Conservation (phyloP, 2,888 invertebrate genomes). For the Leptothorax acervorum region DNA sequence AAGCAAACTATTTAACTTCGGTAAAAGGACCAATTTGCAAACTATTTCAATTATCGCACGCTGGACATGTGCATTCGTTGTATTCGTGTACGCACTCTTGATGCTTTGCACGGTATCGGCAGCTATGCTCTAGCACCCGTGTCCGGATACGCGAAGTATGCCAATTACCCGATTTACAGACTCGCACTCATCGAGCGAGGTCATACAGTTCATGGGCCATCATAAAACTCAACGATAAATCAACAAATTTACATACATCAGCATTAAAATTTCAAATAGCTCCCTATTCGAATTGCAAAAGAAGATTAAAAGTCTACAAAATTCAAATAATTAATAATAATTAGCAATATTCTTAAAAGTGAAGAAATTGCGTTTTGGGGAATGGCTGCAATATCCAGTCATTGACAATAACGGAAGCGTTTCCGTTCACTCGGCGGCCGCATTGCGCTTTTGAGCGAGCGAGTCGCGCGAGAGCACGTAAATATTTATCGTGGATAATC, state of each 20-base stretch:
- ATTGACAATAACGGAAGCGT: conserved; percentile 7
- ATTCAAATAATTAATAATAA: not conserved
- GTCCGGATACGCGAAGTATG: conserved; percentile 25
- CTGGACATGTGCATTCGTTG: not conserved
- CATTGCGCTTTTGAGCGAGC: conserved; percentile 66
- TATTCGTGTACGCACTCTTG: not conserved
- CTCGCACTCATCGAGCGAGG: not conserved
- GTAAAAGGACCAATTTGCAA: conserved; percentile 12
- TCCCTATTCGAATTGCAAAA: not conserved
- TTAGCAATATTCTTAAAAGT: not conserved
- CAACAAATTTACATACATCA: not conserved
- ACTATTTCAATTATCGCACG: conserved; percentile 36
- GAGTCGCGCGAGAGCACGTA: conserved; percentile 57
- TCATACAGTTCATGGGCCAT: no score
- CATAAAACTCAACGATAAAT: not conserved
- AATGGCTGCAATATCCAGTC: not conserved
- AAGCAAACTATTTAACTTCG: not conserved
- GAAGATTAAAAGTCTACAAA: not conserved
- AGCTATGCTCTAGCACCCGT: not conserved
- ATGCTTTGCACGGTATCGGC: not conserved
- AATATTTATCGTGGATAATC: conserved; percentile 74
- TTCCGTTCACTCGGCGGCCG: conserved; percentile 33
- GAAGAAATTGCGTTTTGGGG: not conserved
- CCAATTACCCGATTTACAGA: conserved; percentile 25
- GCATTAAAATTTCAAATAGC: not conserved